Conservation (phyloP, 2,113 vertebrate species). For the Ameiurus melas region DNA sequence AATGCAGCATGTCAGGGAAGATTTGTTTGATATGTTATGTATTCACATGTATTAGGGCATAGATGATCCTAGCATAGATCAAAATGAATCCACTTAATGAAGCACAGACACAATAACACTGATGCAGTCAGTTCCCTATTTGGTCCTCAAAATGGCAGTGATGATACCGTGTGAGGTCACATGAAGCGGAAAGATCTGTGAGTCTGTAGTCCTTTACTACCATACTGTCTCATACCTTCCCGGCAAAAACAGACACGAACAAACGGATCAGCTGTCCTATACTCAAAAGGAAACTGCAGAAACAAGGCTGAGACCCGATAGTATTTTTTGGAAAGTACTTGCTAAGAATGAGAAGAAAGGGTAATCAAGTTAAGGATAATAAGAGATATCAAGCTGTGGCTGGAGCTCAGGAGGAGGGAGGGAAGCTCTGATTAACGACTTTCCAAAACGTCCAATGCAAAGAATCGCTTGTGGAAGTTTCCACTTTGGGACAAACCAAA, state of each 20-base stretch:
- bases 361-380: slow-evolving; percentile 30
- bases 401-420: slow-evolving; percentile 23
- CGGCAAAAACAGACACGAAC: background rate
- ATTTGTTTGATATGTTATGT: background rate
- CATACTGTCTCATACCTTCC: background rate
- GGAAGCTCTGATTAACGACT: slow-evolving; percentile 40
- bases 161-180: background rate
- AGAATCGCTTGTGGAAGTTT: slow-evolving; percentile 28
- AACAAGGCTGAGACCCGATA: slow-evolving; percentile 19
- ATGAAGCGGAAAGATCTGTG: background rate
- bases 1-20: background rate
- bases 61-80: background rate
- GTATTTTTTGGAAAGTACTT: slow-evolving; percentile 11
- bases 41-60: background rate
- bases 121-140: too few relatives aligned
- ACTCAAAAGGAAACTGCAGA: background rate
- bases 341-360: slow-evolving; percentile 20
- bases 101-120: background rate
- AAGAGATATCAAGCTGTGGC: slow-evolving; percentile 12
- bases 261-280: background rate
- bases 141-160: background rate
- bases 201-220: background rate
- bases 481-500: slow-evolving; percentile 24
- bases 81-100: background rate
- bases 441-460: slow-evolving; percentile 21